Conservation (phyloP, 1,140 invertebrate species). For the Mycetomoellerius zeteki region DNA sequence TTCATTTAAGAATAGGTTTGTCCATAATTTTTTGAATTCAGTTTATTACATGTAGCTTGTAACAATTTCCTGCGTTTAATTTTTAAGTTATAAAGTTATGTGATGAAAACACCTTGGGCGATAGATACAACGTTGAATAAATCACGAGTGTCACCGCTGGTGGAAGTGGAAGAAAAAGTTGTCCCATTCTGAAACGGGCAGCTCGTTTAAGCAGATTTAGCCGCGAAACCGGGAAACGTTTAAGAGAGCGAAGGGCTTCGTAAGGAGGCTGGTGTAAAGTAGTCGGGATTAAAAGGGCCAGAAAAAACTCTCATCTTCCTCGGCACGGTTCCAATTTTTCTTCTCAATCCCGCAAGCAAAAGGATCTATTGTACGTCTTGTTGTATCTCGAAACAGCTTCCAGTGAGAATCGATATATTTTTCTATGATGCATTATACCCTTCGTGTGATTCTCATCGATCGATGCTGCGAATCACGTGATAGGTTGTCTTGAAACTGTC, state of each 20-base stretch:
- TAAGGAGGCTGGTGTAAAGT: constrained; percentile 67
- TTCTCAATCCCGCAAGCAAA: constrained; percentile 40
- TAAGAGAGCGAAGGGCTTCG: constrained; percentile 71
- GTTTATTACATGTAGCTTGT: neutral
- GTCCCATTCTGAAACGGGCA: constrained; percentile 54
- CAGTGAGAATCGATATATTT: constrained; percentile 69
- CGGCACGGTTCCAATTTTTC: constrained; percentile 55
- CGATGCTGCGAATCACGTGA: constrained; percentile 29
- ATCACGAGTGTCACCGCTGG: constrained; percentile 54
- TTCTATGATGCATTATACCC: constrained; percentile 14
- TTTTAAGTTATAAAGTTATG: constrained; percentile 7
- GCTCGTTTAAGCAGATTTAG: constrained; percentile 76
- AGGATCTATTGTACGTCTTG: constrained; percentile 56
- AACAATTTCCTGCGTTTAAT: constrained; percentile 1
- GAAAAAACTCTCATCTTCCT: constrained; percentile 59
- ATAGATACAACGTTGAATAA: constrained; percentile 62
- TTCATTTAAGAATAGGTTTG: neutral
- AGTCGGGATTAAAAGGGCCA: constrained; percentile 66
- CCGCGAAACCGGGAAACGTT: constrained; percentile 75
- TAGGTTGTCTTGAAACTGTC: neutral
- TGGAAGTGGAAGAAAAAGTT: constrained; percentile 58
- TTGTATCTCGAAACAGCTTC: constrained; percentile 4
- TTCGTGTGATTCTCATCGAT: constrained; percentile 29
- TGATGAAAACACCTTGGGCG: constrained; percentile 20
- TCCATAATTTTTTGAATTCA: neutral